These are phyloP conservation scores for Drosophila parabipectinata DNA, from an alignment of 1,140 invertebrate species.

Conservation along the genomic window DNA sequence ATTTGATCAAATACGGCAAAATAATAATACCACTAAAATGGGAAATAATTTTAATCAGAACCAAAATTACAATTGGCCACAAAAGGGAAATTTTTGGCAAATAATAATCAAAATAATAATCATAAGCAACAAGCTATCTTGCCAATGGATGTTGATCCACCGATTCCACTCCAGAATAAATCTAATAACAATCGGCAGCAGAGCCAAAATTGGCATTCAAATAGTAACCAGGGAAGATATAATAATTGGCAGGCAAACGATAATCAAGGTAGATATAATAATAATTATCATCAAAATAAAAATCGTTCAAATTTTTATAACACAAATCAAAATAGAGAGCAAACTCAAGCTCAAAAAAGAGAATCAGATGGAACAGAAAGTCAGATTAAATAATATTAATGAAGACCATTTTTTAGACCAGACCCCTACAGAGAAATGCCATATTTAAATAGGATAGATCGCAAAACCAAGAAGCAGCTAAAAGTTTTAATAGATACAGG, in stretches of 20 bases:
- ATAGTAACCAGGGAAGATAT: conserved; percentile 6
- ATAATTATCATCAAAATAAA: conserved; percentile 12
- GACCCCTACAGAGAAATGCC: conserved; percentile 3
- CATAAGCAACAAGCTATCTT: conserved; percentile 5
- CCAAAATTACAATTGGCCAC: conserved; percentile 14
- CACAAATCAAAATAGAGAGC: not conserved
- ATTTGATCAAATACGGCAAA: conserved; percentile 2
- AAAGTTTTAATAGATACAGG: conserved; percentile 1
- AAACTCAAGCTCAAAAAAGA: not conserved
- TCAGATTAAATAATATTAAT: conserved; percentile 1
- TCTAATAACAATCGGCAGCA: no score
- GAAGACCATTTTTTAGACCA: conserved; percentile 7
- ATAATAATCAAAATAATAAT: conserved; percentile 2
- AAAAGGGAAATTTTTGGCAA: conserved; percentile 6
- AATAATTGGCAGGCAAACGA: conserved; percentile 3
- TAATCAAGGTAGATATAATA: conserved; percentile 4
- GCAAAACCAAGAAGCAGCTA: not conserved
- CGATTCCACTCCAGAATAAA: not conserved
- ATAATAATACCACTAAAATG: not conserved
- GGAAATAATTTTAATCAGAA: not conserved
- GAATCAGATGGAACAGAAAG: not conserved
- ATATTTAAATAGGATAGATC: not conserved
- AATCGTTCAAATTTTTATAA: not conserved
- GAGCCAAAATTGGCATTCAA: not conserved
- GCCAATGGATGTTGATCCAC: conserved; percentile 8